Base-by-base conservation (phyloP, 2,888 invertebrate species). In the Catocala fraxini region DNA sequence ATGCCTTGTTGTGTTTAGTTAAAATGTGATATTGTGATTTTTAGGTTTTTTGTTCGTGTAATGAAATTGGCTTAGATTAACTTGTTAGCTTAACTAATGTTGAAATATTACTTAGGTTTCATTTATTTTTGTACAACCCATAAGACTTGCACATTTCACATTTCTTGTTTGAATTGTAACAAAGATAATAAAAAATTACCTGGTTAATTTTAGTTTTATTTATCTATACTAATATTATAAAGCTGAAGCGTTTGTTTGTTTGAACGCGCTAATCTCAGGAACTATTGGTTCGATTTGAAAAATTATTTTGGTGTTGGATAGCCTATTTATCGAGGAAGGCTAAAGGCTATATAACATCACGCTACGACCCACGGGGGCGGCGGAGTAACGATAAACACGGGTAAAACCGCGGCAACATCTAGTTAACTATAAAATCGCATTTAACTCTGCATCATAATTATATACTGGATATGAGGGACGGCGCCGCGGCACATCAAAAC, bases 71-170 rank as follows among this genome's bases (percentile, higher is more conserved):
- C 86, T 86, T 88, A 86, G 84, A 83, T 79, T 84, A 83, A 86
- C 85, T 84, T 84, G 80, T 88, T 90, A 89, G 88, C 86, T 80
- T 86, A 80, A 85, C 82, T 79, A 73, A 83, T 83, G 86, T 88
- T 88, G 84, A 84, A 83, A 85, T 81, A 83, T 78, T 82, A 84
- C 80, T 86, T 89, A 86, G 82, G 86, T 89, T 91, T 88, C 89
- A 88, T 89, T 93, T 92, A 92, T 91, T 92, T 93, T 93, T 92
- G 83, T 92, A 90, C 85, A 89, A 88, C 85, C 75, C 82, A 85
- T 88, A 89, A 88, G 87, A 90, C 87, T 85, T 90, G 90, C 90
- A 90, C 88, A 85, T 84, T 87, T 86, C 86, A 88, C 86, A 85
- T 85, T 88, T 89, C 86, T 89, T 87, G 89, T 89, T 92, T 88